Percentiles rank a stretch among this genome's conserved stretches.
phyloP scores from a whole-genome alignment of 2,113 vertebrate genomes.

The Lichenostomus cassidix region DNA sequence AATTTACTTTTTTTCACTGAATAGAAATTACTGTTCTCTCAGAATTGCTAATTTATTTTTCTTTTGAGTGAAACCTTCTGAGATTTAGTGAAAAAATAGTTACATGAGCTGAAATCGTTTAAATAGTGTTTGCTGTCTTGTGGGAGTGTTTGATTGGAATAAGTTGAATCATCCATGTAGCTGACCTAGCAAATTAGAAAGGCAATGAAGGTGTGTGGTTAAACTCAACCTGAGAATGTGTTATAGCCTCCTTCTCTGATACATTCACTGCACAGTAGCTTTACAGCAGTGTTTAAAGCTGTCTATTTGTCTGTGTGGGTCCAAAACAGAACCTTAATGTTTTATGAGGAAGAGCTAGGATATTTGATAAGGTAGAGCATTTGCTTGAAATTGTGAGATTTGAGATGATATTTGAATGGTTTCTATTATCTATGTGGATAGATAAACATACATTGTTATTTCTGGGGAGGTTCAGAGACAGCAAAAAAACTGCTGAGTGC shows the following conservation, averaged over 20 bases:
- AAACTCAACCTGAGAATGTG: not conserved
- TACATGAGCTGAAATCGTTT: not conserved
- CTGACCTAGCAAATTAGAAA: not conserved
- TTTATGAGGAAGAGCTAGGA: not conserved
- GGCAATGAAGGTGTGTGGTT: not conserved
- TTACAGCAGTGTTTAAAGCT: not conserved
- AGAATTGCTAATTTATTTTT: not conserved
- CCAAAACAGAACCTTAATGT: not conserved
- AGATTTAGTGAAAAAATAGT: not conserved
- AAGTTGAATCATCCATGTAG: not conserved
- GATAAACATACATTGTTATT: not conserved
- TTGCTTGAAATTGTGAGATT: not conserved
- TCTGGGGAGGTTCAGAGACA: not conserved
- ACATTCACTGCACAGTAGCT: not conserved
- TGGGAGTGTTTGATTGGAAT: not conserved
- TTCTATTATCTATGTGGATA: not conserved
- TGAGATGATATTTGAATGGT: not conserved
- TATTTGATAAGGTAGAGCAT: not conserved
- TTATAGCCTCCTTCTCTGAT: not conserved
- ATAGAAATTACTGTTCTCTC: not conserved
- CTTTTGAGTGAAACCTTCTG: not conserved
- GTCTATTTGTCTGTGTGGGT: not conserved
- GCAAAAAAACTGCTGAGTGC: not conserved
- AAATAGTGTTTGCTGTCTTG: not conserved
- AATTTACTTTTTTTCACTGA: not conserved